Conservation (phyloP, 2,113 vertebrate species). For the Sula dactylatra region DNA sequence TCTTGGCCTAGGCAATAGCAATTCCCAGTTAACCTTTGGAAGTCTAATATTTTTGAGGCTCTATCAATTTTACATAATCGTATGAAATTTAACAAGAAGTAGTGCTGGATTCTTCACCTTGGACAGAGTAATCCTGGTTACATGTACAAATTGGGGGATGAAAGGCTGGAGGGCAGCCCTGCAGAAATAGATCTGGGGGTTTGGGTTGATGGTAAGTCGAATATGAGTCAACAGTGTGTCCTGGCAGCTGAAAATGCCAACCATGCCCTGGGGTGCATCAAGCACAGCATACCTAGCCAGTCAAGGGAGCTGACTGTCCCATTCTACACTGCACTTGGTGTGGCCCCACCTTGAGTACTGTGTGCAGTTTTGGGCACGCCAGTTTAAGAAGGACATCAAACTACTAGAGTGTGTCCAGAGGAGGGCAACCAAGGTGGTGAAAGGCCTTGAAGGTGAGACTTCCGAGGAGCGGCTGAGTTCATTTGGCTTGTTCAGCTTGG, state of each 20-base stretch:
- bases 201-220: not conserved
- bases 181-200: not conserved
- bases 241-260: not conserved
- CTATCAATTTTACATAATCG: not conserved
- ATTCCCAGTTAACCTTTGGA: not conserved
- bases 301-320: not conserved
- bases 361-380: not conserved
- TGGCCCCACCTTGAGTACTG: accelerated
- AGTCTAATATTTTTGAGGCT: not conserved
- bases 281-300: not conserved
- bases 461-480: accelerated
- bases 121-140: not conserved
- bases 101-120: not conserved
- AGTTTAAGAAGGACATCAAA: not conserved
- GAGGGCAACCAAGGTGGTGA: not conserved
- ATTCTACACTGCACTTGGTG: not conserved
- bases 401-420: not conserved
- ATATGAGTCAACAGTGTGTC: not conserved
- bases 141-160: accelerated
- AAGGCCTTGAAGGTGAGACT: not conserved
- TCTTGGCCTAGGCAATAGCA: not conserved
- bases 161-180: not conserved
- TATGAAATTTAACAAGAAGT: not conserved
- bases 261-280: not conserved
- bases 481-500: not conserved